Percentiles rank a stretch among this genome's conserved stretches.
phyloP scores from a whole-genome alignment of 2,113 vertebrate species.

The pig (Sus scrofa) region T2T-Sscrofa CM000818.6:121622001-121622500 shows the following conservation, averaged over 20 bases:
- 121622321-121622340: accelerated
- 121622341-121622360: no score
- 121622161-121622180: background rate
- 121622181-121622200: background rate
- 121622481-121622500: accelerated
- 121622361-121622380: background rate
- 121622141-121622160: background rate
- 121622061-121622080: background rate
- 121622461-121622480: background rate
- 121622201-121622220: background rate
- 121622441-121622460: background rate
- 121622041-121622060: background rate
- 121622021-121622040: accelerated
- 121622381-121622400: accelerated
- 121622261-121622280: accelerated
- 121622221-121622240: accelerated
- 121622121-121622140: background rate
- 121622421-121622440: no score
- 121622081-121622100: background rate
- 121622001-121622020: background rate
- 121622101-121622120: background rate
- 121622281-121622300: background rate
- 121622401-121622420: no score
- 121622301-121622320: accelerated
- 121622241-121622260: background rate